Evolutionary conservation across 2,888 invertebrate species (phyloP), one percentile per base, ranked within the genome.

Genomic region (Ectemnius continuus): DNA sequence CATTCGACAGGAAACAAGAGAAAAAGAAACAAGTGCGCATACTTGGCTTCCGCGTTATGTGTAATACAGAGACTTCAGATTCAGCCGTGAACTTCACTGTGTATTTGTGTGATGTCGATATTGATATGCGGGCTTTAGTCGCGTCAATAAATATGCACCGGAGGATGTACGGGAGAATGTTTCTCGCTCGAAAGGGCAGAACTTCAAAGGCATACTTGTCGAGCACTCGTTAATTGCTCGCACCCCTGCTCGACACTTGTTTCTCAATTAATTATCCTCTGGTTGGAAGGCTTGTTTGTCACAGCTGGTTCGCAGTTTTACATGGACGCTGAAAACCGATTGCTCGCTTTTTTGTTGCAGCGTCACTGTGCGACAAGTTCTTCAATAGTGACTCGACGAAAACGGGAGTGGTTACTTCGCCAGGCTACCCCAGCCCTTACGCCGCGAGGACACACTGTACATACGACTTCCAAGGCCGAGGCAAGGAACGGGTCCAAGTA

Each of bases 401-500:
- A 91, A 95, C 96, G 81, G 98, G 98, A 45, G 94, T 95, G 45
- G 94, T 98, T 84, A 94, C 95, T 60, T 97, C 97, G 66, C 97
- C 97, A 20, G 95, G 95, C 88, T 97, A 96, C 91, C 97, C 96
- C n/a, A 94, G 94, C 73, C 94, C 95, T 61, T 97, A 97, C 91
- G 96, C 96, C 61, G 92, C 95, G 28, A 94, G 95, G 87, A 94
- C 96, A 68, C 94, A 95, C 85, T 98, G 98, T 91, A 95, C 96
- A 86, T 98, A 97, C 91, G 96, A 97, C 88, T 98, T 98, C 91
- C 95, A 95, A 88, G 98, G 97, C 58, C 93, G 95, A 79, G 95
- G 95, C 66, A 95, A 95, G 83, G 97, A 98, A 91, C 92, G 96
- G 86, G 95, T 98, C 82, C 96, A 96, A 92, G 93, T 98, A 89